Conservation (phyloP, 2,888 invertebrate species). For the Athrips mouffetella region DNA sequence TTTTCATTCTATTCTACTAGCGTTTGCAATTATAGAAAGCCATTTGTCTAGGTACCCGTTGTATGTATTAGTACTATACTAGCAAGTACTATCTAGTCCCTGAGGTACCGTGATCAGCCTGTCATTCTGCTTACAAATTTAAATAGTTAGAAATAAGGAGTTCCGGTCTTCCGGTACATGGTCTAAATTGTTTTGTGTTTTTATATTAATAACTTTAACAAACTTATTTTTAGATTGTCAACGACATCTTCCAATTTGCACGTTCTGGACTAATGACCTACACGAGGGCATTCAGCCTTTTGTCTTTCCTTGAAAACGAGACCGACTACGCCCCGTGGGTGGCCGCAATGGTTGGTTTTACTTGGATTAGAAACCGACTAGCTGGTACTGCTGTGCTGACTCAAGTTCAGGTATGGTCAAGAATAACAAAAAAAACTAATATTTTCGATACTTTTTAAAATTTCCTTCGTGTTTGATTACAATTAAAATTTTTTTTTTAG, state of each 20-base stretch:
- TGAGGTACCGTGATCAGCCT: too few relatives aligned
- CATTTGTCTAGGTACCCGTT: too few relatives aligned
- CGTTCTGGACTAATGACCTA: slow-evolving; percentile 81
- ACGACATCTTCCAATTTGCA: slow-evolving; percentile 88
- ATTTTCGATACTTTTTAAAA: not conserved
- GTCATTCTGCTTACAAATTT: too few relatives aligned
- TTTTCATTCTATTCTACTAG: too few relatives aligned
- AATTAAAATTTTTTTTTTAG: slow-evolving; percentile 32
- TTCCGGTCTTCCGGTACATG: too few relatives aligned
- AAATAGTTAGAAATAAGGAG: too few relatives aligned
- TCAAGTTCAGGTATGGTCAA: slow-evolving; percentile 3
- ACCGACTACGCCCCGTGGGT: slow-evolving; percentile 88
- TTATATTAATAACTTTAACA: slow-evolving; percentile 1
- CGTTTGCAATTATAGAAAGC: too few relatives aligned
- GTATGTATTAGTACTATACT: too few relatives aligned
- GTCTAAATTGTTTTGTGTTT: not conserved
- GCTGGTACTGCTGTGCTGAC: slow-evolving; percentile 33
- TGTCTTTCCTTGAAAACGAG: slow-evolving; percentile 83
- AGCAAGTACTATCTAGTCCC: too few relatives aligned
- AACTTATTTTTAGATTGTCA: slow-evolving; percentile 75
- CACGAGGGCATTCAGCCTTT: slow-evolving; percentile 79
- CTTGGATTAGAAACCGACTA: slow-evolving; percentile 66
- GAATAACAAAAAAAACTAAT: not conserved
- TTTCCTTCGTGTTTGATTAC: not conserved
- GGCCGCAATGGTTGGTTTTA: slow-evolving; percentile 78